These are phyloP conservation scores for Myotis myotis DNA, from an alignment of 2,797 vertebrate genomes.

Conservation along the genomic window DNA sequence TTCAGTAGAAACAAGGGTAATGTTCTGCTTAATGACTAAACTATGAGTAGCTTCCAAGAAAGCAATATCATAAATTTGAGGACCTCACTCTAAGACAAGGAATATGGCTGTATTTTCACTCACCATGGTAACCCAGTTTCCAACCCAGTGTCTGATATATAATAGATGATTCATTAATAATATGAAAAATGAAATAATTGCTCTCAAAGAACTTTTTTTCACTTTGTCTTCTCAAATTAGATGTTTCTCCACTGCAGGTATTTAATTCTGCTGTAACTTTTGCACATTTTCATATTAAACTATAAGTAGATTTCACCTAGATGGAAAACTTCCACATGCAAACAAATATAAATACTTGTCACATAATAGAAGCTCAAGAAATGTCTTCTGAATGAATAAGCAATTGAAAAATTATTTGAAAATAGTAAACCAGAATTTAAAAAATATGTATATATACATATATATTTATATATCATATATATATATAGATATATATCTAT, in stretches of 20 bases:
- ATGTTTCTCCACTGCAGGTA: not conserved
- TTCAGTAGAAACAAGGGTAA: not conserved
- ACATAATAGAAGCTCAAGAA: constrained; percentile 31
- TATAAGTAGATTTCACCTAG: not conserved
- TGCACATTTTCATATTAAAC: constrained; percentile 7
- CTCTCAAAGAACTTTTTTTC: not conserved
- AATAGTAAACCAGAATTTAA: not conserved
- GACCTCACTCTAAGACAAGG: not conserved
- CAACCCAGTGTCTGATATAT: not conserved
- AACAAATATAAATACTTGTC: not conserved
- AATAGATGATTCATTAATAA: not conserved
- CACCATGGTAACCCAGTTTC: not conserved
- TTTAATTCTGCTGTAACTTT: constrained; percentile 32
- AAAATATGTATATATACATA: not conserved
- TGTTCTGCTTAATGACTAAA: not conserved
- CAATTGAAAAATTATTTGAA: constrained; percentile 30
- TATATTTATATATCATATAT: not conserved
- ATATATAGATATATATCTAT: too few relatives aligned
- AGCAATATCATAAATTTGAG: not conserved
- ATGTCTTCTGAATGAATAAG: constrained; percentile 13
- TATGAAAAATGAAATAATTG: not conserved
- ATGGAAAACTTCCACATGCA: not conserved
- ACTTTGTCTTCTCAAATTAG: constrained; percentile 10
- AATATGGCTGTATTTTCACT: not conserved
- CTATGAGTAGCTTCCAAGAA: not conserved